Conservation (phyloP, 2,888 invertebrate genomes). For the Hartigia nigra region DNA sequence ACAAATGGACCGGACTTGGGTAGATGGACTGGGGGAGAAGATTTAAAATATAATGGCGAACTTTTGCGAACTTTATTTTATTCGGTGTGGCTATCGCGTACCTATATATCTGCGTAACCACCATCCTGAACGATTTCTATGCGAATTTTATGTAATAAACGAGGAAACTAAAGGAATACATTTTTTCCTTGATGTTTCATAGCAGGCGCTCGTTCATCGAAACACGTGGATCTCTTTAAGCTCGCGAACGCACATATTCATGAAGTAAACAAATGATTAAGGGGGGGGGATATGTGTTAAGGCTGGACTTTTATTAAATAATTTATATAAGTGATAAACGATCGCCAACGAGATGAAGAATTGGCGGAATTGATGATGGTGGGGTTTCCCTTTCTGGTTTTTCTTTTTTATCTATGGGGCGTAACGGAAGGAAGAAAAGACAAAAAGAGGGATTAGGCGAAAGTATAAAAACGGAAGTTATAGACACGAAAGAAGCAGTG, state of each 20-base stretch:
- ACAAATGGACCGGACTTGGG: conserved; percentile 5
- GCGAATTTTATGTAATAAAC: neutral
- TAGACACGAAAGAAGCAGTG: neutral
- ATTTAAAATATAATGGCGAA: neutral
- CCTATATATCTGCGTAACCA: neutral
- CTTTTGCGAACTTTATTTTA: neutral
- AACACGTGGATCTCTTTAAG: neutral
- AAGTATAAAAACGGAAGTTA: neutral
- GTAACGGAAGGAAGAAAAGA: neutral
- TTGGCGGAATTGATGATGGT: neutral
- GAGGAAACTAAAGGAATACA: neutral
- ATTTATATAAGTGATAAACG: neutral
- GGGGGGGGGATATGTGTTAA: neutral
- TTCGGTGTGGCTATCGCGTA: neutral
- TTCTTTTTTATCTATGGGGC: neutral
- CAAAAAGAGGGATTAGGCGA: neutral
- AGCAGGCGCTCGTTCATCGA: neutral
- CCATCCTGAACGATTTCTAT: neutral
- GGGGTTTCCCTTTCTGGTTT: neutral
- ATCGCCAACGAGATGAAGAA: neutral
- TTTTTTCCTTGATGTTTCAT: neutral
- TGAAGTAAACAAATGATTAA: neutral
- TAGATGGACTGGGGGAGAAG: too few relatives aligned
- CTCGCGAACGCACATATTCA: neutral
- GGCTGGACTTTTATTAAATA: neutral